phyloP scores from a whole-genome alignment of 2,113 vertebrate genomes.

The Daubentonia madagascariensis region DNA sequence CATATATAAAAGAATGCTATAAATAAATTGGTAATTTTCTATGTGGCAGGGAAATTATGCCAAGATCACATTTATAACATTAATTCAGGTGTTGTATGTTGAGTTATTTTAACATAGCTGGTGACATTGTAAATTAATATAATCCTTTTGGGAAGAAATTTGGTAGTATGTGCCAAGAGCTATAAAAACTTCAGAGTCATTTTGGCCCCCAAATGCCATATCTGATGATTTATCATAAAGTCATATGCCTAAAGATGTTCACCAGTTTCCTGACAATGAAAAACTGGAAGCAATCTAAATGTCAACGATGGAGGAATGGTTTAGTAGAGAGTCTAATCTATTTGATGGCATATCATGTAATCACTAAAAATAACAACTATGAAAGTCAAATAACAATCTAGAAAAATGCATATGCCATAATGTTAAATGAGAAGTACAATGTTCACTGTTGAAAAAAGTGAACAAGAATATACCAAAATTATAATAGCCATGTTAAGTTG shows the following conservation, averaged over 20 bases:
- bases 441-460: not conserved
- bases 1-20: not conserved
- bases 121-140: not conserved
- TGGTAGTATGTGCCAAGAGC: not conserved
- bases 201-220: constrained; percentile 28
- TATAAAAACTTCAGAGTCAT: not conserved
- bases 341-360: not conserved
- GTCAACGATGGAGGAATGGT: not conserved
- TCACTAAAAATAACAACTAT: not conserved
- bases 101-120: not conserved
- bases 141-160: not conserved
- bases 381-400: not conserved
- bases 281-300: constrained; percentile 6
- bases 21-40: not conserved
- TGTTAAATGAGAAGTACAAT: not conserved
- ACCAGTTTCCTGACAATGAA: constrained; percentile 18
- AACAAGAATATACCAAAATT: not conserved
- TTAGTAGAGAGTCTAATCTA: not conserved
- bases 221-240: not conserved
- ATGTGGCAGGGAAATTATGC: not conserved
- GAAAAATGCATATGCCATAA: not conserved
- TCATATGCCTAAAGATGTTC: not conserved
- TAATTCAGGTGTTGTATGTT: not conserved
- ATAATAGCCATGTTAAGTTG: not conserved
- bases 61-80: not conserved